Conservation (phyloP, 2,888 invertebrate genomes). For the Parnassius apollo region DNA sequence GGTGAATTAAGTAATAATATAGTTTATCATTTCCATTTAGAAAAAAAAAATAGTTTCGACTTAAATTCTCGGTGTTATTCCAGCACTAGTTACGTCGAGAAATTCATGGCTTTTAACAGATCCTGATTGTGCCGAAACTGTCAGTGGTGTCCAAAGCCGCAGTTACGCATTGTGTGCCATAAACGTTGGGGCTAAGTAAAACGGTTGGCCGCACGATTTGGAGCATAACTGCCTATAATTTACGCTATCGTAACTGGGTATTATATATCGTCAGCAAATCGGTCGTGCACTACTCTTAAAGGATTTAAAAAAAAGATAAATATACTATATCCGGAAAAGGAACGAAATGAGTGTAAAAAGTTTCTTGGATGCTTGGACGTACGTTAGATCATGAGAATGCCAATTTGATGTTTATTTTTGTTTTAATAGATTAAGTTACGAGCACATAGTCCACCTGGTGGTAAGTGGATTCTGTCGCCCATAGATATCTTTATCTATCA, state of each 20-base stretch:
- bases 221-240: slow-evolving; percentile 10
- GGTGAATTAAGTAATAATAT: no score
- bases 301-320: background rate
- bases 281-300: background rate
- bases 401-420: no score
- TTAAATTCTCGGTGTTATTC: background rate
- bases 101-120: slow-evolving; percentile 16
- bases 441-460: no score
- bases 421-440: no score
- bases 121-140: slow-evolving; percentile 15
- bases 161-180: slow-evolving; percentile 24
- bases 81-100: slow-evolving; percentile 6
- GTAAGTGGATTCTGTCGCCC: no score
- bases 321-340: no score
- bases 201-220: slow-evolving; percentile 17
- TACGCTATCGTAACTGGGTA: slow-evolving; percentile 5
- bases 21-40: no score
- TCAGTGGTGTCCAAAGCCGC: slow-evolving; percentile 9
- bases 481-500: no score
- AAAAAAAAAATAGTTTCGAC: background rate
- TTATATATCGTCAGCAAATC: slow-evolving; percentile 3
- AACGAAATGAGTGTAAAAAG: no score
- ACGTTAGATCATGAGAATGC: no score
- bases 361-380: no score
- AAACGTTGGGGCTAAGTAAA: slow-evolving; percentile 10